Conservation (phyloP, 2,888 invertebrate species). For the Hyposoter dolosus region DNA sequence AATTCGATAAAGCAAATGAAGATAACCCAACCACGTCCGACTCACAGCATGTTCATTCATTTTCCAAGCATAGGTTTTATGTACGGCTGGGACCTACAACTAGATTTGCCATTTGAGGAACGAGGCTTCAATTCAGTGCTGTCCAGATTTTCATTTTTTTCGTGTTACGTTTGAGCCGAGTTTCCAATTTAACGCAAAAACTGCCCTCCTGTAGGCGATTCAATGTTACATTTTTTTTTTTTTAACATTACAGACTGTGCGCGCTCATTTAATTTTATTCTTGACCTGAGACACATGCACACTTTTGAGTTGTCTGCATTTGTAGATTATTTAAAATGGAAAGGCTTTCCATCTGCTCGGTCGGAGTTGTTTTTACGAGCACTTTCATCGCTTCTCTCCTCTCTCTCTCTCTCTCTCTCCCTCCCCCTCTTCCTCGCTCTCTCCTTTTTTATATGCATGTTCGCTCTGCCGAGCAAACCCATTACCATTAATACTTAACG, state of each 20-base stretch:
- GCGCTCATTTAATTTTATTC: not conserved
- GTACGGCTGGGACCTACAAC: not conserved
- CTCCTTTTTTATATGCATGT: constrained; percentile 23
- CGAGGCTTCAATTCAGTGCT: not conserved
- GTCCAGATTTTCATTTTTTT: not conserved
- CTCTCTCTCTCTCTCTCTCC: constrained; percentile 1
- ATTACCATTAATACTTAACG: constrained; percentile 74
- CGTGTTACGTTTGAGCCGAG: not conserved
- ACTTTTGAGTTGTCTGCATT: constrained; percentile 30
- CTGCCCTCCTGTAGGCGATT: not conserved
- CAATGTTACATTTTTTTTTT: not conserved
- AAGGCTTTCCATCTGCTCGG: constrained; percentile 13
- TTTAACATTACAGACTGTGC: not conserved
- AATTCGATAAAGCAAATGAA: constrained; percentile 25
- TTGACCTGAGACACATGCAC: not conserved
- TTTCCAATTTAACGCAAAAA: constrained; percentile 1
- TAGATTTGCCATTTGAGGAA: not conserved
- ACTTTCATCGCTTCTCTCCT: constrained; percentile 31
- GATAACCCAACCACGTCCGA: constrained; percentile 4
- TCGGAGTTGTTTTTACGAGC: constrained; percentile 43
- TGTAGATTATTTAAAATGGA: constrained; percentile 34
- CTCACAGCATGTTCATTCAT: not conserved
- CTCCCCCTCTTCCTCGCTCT: too few species aligned
- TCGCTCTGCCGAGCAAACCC: constrained; percentile 63
- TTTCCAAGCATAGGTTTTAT: not conserved